These are phyloP conservation scores for Murina feae DNA, from an alignment of 2,113 vertebrate genomes.

Conservation along the genomic window DNA sequence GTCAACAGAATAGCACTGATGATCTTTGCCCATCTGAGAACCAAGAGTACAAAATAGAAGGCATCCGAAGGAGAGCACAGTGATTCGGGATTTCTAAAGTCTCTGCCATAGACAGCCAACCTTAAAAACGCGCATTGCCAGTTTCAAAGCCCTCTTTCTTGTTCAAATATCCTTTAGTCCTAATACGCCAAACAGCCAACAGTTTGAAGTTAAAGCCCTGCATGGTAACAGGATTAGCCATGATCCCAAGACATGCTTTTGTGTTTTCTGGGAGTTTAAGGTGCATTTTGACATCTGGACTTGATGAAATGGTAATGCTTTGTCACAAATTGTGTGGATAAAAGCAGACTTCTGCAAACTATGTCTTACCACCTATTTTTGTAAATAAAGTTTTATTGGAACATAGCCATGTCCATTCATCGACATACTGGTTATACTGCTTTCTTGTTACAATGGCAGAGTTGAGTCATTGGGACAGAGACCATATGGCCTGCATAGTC, in stretches of 20 bases:
- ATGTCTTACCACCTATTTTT: neutral
- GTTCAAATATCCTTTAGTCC: neutral
- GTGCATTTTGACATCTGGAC: neutral
- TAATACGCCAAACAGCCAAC: neutral
- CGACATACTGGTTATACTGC: neutral
- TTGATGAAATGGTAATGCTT: neutral
- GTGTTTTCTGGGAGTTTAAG: neutral
- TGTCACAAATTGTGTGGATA: neutral
- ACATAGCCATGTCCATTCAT: neutral
- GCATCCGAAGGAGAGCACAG: neutral
- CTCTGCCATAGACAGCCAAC: neutral
- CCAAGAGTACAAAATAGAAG: neutral
- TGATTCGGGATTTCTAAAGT: neutral
- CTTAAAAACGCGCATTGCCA: neutral
- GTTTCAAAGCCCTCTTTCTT: neutral
- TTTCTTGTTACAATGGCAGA: neutral
- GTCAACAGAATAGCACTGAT: neutral
- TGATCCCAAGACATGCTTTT: neutral
- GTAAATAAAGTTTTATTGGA: conserved; percentile 1
- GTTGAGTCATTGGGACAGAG: neutral
- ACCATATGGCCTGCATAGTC: neutral
- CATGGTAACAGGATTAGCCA: neutral
- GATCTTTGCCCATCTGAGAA: neutral
- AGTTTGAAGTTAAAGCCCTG: neutral
- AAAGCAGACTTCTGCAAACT: neutral